A percentile compares a stretch with the other conserved stretches of the same genome.
These are phyloP conservation scores for Caenorhabditis imperialis DNA, from an alignment of 2,888 invertebrate genomes.

Conservation along the genomic window DNA sequence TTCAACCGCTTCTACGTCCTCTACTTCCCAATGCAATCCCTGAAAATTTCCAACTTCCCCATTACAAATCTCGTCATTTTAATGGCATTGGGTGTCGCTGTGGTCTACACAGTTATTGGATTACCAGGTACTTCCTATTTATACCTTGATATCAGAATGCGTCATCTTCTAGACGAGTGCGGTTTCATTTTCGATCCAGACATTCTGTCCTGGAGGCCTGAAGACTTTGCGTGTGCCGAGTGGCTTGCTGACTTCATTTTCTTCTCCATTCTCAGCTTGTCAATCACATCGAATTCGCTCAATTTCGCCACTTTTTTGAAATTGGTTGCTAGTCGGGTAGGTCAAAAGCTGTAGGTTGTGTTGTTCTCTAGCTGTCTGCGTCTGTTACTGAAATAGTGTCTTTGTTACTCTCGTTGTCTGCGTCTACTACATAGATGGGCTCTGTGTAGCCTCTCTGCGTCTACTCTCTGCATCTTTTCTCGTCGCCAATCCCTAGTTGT, in stretches of 20 bases:
- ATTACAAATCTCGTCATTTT: conserved; percentile 38
- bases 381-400: too few species aligned
- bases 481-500: too few species aligned
- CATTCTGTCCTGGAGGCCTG: conserved; percentile 45
- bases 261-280: conserved; percentile 23
- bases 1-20: conserved; percentile 51
- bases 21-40: conserved; percentile 33
- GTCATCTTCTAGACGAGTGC: conserved; percentile 28
- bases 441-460: too few species aligned
- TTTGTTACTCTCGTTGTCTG: too few species aligned
- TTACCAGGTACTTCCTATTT: too few species aligned
- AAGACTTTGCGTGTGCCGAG: conserved; percentile 31
- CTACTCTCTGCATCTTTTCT: too few species aligned
- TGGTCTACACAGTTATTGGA: conserved; percentile 46
- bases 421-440: too few species aligned
- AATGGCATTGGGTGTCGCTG: conserved; percentile 22
- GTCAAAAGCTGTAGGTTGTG: too few species aligned
- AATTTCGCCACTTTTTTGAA: conserved; percentile 47
- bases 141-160: background rate
- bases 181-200: conserved; percentile 53
- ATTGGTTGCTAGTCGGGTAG: conserved; percentile 32
- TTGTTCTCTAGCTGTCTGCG: too few species aligned
- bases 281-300: conserved; percentile 43
- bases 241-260: conserved; percentile 53
- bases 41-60: conserved; percentile 24